Base-by-base conservation (phyloP, 2,113 vertebrate species). In the Sceloporus tristichus region DNA sequence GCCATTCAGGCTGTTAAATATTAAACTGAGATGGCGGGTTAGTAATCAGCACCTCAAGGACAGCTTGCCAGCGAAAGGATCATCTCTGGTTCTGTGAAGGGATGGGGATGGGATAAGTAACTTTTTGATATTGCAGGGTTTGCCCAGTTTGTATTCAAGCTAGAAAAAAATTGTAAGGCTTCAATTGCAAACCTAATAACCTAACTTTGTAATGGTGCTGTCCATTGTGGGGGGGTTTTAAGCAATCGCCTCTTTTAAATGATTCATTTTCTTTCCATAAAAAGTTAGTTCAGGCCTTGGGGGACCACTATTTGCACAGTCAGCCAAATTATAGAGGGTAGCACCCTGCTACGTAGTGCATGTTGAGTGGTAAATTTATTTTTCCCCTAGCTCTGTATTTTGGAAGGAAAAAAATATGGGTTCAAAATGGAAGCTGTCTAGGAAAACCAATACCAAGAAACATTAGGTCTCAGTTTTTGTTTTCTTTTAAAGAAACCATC, bases 131-230 rank as follows among this genome's bases (percentile, higher is more conserved):
- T 94, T 95, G 94, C 95, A 96, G 96, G 95, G 94, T 96, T 97
- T 93, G 90, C 95, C 95, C 91, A 71, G 82, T 92, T 91, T 92
- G 91, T 94, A 89, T 95, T 93, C 91, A 92, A 95, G 91, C 78
- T 95, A 96, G 93, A 94, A 94, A 73, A 84, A 93, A 94, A 84
- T 74, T 86, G 79, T 65, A 91, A 94, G 93, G 94, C 93, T 97
- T 96, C 91, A 96, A 94, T 97, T 97, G 96, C 95, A 96, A 97
- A 97, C 96, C 96, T 97, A 96, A 96, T 97, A 96, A 97, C 97
- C 96, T 97, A 96, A 97, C 96, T 98, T 97, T 97, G 97, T 98
- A 97, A 97, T 96, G 98, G 97, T 98, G 98, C 98, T 98, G 98
- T 98, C 98, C 97, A 98, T 97, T 96, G 94, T 97, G 85, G 59